Base-by-base conservation (phyloP, 2,797 vertebrate genomes). In the Cyprinodon diabolis region DNA sequence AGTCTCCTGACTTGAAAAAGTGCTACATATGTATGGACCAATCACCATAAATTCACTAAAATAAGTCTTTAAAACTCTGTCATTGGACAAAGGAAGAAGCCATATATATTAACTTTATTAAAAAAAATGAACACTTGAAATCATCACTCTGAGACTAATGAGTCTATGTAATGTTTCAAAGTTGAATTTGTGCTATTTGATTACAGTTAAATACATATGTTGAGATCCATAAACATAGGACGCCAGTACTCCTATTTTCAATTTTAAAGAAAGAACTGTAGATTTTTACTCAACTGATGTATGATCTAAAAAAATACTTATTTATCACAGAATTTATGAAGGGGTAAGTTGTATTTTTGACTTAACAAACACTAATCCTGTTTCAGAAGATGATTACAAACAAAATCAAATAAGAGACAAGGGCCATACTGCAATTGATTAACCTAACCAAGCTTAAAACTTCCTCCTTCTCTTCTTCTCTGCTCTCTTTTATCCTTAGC, bases 401-500 rank as follows among this genome's bases (percentile, higher is more conserved):
- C 74, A 10, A 21, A 45, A 65, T 30, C 66, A 67, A 49, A 66
- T 49, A 30, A 74, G 57, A 67, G 71, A 68, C 35, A 62, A 43
- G 30, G 79, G 81, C 83, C 49, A 75, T 49, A 65, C 71, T 69
- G 65, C 62, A 76, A 9, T 81, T 57, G 69, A 69, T 84, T 68
- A 79, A 77, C 68, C 51, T 83, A 82, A 76, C 69, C 76, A 81
- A 67, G 75, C 71, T 81, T 84, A 80, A 84, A 90, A 47, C 58
- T 76, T 62, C 76, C 48, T 91, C 63, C 86, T 83, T 80, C 82
- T 69, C 74, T 56, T 80, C 65, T 76, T 77, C 81, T 30, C 69
- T 84, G 75, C 78, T 84, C 76, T 66, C 91, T 89, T 95, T 95
- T 72, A 95, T 96, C 90, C 56, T 72, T 62, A 66, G 93, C 94